Conservation (phyloP, 2,113 vertebrate species). For the Hyla sarda region DNA sequence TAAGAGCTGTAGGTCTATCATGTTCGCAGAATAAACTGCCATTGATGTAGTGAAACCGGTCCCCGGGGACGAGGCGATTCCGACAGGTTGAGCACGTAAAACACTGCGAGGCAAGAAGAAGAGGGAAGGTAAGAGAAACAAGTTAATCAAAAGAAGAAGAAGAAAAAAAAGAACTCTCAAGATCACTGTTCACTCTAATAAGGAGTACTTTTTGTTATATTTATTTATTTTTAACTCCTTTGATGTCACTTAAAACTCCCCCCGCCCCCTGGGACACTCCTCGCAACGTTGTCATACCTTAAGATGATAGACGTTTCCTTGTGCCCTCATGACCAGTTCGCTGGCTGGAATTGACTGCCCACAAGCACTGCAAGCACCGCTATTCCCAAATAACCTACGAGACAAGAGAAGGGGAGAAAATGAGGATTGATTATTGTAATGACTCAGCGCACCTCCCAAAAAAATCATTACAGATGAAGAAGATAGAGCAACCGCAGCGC, state of each 20-base stretch:
- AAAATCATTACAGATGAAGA: not conserved
- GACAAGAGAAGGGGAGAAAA: conserved; percentile 50
- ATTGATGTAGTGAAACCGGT: conserved; percentile 99
- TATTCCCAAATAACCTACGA: conserved; percentile 98
- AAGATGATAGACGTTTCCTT: conserved; percentile 99
- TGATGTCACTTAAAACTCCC: not conserved
- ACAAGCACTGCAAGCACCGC: conserved; percentile 96
- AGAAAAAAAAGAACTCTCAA: conserved; percentile 20
- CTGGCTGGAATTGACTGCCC: conserved; percentile 98
- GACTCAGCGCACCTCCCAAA: not conserved
- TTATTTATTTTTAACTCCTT: conserved; percentile 16
- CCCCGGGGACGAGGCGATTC: conserved; percentile 97
- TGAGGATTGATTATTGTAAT: not conserved
- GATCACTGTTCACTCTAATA: conserved; percentile 24
- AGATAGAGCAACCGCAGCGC: not conserved
- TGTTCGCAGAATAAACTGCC: conserved; percentile 99
- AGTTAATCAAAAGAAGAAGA: conserved; percentile 13
- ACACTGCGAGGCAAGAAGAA: conserved; percentile 79
- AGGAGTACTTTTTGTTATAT: no score
- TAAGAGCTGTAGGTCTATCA: conserved; percentile 99
- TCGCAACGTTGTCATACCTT: conserved; percentile 79
- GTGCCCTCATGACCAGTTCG: conserved; percentile 98
- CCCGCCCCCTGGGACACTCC: no score
- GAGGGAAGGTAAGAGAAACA: conserved; percentile 61
- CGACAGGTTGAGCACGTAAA: conserved; percentile 99